Evolutionary conservation across 2,797 vertebrate species (phyloP).

Genomic region (Pseudocheirus occidentalis): DNA sequence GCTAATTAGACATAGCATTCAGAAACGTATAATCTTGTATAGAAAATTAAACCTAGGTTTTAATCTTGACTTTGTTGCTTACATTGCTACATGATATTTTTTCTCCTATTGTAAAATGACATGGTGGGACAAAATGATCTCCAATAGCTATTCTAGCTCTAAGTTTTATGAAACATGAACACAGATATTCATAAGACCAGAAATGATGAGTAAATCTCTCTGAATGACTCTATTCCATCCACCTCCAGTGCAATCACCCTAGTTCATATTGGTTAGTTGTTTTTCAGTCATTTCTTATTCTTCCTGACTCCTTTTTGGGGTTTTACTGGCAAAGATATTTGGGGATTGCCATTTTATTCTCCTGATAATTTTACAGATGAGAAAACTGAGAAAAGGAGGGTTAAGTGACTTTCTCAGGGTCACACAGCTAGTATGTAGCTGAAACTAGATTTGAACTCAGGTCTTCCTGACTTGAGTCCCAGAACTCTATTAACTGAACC

Average conservation of each 20-base stretch:
- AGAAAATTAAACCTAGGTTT: background rate
- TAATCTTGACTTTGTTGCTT: background rate
- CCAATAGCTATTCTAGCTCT: background rate
- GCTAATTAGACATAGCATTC: background rate
- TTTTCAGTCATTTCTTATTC: background rate
- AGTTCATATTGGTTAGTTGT: background rate
- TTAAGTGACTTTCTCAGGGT: background rate
- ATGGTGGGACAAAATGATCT: background rate
- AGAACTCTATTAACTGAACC: background rate
- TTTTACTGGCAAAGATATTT: background rate
- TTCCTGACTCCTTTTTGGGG: background rate
- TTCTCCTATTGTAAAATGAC: background rate
- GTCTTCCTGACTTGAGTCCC: no score
- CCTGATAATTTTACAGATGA: background rate
- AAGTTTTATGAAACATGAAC: background rate
- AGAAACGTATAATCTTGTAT: background rate
- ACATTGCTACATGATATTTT: background rate
- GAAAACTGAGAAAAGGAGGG: background rate
- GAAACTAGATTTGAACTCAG: background rate
- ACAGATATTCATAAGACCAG: background rate
- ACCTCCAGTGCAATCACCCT: background rate
- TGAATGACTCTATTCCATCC: background rate
- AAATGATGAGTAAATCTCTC: background rate
- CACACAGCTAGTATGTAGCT: background rate
- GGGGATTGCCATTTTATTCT: background rate